phyloP scores from a whole-genome alignment of 2,113 vertebrate genomes.

The Python bivittatus region DNA sequence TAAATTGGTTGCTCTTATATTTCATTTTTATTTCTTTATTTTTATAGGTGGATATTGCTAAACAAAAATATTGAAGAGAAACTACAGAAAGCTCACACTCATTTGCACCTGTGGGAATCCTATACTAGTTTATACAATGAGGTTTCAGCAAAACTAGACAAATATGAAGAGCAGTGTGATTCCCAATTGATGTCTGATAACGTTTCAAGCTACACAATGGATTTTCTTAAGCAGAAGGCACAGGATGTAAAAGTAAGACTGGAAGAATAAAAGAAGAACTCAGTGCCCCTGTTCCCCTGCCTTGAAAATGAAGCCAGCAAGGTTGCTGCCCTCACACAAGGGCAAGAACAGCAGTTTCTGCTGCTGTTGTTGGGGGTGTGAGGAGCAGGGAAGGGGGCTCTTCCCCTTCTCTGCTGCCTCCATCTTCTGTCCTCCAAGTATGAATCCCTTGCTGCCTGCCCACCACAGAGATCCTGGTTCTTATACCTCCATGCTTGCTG shows the following conservation, averaged over 20 bases:
- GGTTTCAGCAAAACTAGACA: conserved; percentile 63
- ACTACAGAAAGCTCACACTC: conserved; percentile 57
- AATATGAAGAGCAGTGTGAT: conserved; percentile 66
- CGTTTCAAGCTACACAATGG: conserved; percentile 57
- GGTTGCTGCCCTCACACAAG: background rate
- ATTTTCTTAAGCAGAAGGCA: conserved; percentile 68
- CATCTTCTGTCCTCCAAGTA: background rate
- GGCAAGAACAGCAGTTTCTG: background rate
- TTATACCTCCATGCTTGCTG: too few relatives aligned
- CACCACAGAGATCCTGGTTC: background rate
- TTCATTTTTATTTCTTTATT: background rate
- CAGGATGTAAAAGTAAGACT: conserved; percentile 73
- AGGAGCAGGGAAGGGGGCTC: background rate
- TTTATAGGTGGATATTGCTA: conserved; percentile 79
- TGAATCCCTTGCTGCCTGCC: background rate
- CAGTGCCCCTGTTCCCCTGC: background rate
- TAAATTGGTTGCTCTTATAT: background rate
- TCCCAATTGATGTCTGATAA: conserved; percentile 52
- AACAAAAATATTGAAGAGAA: conserved; percentile 69
- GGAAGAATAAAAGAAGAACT: background rate
- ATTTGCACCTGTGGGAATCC: conserved; percentile 76
- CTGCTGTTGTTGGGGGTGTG: background rate
- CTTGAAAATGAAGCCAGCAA: background rate
- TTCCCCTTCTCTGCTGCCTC: background rate
- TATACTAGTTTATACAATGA: conserved; percentile 50